These are phyloP conservation scores for Melieria picta DNA, from an alignment of 2,888 invertebrate species.

Conservation along the genomic window DNA sequence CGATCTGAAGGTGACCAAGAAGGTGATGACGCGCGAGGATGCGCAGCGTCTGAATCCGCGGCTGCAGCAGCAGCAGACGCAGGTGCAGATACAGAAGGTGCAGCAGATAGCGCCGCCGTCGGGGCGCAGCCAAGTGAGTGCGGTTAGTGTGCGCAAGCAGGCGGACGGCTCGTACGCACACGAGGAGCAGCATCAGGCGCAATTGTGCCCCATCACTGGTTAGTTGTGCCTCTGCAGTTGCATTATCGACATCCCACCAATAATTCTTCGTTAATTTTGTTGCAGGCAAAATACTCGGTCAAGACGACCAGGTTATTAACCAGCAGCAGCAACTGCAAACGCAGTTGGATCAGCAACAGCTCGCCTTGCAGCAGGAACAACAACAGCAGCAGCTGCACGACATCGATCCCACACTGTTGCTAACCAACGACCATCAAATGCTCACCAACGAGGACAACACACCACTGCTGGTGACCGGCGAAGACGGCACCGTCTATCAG, in stretches of 20 bases:
- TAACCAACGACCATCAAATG: slow-evolving; percentile 62
- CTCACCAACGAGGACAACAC: slow-evolving; percentile 71
- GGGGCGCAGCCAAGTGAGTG: slow-evolving; percentile 26
- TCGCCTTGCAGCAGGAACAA: slow-evolving; percentile 53
- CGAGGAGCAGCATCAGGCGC: slow-evolving; percentile 58
- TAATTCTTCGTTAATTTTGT: slow-evolving; percentile 26
- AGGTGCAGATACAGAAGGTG: slow-evolving; percentile 62
- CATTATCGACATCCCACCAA: background rate
- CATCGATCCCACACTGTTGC: slow-evolving; percentile 53
- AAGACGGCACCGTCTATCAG: slow-evolving; percentile 76
- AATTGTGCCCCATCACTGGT: slow-evolving; percentile 77
- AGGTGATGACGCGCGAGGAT: slow-evolving; percentile 63
- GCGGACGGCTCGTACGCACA: slow-evolving; percentile 48
- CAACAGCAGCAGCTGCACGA: slow-evolving; percentile 54
- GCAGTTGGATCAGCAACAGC: slow-evolving; percentile 53
- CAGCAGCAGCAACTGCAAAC: slow-evolving; percentile 47
- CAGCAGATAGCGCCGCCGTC: slow-evolving; percentile 71
- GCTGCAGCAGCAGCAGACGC: slow-evolving; percentile 51
- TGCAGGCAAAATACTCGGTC: slow-evolving; percentile 66
- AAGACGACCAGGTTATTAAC: slow-evolving; percentile 67
- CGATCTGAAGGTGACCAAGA: slow-evolving; percentile 67
- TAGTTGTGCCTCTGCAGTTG: slow-evolving; percentile 40
- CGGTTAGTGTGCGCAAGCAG: slow-evolving; percentile 43
- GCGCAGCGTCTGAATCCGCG: slow-evolving; percentile 48
- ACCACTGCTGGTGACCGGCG: slow-evolving; percentile 82